A percentile compares a stretch with the other conserved stretches of the same genome.
phyloP scores from a whole-genome alignment of 2,888 invertebrate species.

The Hedychridium roseum region DNA sequence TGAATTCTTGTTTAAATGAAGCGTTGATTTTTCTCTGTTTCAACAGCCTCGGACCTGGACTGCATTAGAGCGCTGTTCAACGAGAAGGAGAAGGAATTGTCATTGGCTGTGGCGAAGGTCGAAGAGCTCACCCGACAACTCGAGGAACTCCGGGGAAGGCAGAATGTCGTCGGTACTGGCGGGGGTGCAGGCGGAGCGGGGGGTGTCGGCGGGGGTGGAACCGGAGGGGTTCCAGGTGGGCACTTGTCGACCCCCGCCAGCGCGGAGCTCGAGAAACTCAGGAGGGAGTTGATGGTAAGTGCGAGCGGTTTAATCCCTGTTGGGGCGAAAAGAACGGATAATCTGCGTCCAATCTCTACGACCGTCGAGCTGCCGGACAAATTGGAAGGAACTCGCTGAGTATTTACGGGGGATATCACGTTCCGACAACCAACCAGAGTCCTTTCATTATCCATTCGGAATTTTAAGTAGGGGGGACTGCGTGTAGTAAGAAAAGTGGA shows the following conservation, averaged over 20 bases:
- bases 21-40: not conserved
- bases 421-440: too few species aligned
- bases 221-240: slow-evolving; percentile 39
- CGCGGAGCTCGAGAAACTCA: slow-evolving; percentile 89
- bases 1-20: too few species aligned
- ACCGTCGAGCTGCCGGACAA: too few species aligned
- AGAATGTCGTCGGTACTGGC: slow-evolving; percentile 67
- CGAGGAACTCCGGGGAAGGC: slow-evolving; percentile 80
- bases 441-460: too few species aligned
- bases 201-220: slow-evolving; percentile 39
- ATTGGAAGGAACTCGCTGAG: too few species aligned
- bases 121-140: slow-evolving; percentile 94
- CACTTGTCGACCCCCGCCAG: slow-evolving; percentile 76
- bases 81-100: slow-evolving; percentile 96
- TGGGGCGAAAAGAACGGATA: too few species aligned
- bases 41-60: slow-evolving; percentile 90
- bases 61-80: slow-evolving; percentile 95
- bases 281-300: slow-evolving; percentile 90
- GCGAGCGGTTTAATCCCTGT: too few species aligned
- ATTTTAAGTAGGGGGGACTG: too few species aligned
- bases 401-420: too few species aligned
- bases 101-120: slow-evolving; percentile 96
- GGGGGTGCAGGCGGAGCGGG: slow-evolving; percentile 40
- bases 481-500: too few species aligned
- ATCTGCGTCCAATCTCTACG: too few species aligned